Evolutionary conservation across 2,888 invertebrate species (phyloP).

Genomic region (Netelia melanura): DNA sequence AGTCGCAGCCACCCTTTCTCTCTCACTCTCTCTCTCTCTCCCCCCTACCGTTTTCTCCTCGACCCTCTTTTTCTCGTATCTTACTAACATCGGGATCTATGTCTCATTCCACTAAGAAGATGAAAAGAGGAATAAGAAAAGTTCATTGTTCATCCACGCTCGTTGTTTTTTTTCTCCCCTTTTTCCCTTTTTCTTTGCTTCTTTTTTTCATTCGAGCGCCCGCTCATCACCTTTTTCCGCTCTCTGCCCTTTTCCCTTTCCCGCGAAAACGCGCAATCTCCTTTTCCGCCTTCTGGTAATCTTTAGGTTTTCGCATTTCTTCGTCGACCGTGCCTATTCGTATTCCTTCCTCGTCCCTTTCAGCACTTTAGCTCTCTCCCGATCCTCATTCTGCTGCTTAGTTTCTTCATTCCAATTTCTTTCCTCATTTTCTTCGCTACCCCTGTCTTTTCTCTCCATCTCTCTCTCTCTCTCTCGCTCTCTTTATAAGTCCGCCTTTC

Average conservation of each 20-base stretch:
- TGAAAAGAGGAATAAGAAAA: constrained; percentile 62
- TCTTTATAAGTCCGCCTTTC: background rate
- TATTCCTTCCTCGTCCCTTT: constrained; percentile 49
- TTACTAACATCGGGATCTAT: background rate
- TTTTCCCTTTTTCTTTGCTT: constrained; percentile 8
- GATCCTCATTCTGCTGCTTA: constrained; percentile 24
- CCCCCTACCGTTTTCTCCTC: background rate
- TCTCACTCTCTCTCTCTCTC: constrained; percentile 4
- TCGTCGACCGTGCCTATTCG: constrained; percentile 54
- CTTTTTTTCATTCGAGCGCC: constrained; percentile 44
- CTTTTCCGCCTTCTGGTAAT: constrained; percentile 53
- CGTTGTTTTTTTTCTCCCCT: constrained; percentile 26
- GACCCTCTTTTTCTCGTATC: background rate
- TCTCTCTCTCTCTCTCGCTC: background rate
- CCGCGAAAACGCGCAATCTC: constrained; percentile 43
- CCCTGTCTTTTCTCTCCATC: constrained; percentile 2
- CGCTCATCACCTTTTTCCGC: constrained; percentile 45
- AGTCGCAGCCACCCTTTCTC: constrained; percentile 15
- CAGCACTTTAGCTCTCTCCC: constrained; percentile 32
- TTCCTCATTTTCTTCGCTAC: constrained; percentile 40
- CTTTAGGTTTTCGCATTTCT: constrained; percentile 58
- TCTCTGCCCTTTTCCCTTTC: constrained; percentile 33
- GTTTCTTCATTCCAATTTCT: constrained; percentile 36
- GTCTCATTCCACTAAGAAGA: constrained; percentile 23
- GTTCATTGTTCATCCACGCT: constrained; percentile 56